Conservation (phyloP, 2,113 vertebrate species). For the Clarias magur region DNA sequence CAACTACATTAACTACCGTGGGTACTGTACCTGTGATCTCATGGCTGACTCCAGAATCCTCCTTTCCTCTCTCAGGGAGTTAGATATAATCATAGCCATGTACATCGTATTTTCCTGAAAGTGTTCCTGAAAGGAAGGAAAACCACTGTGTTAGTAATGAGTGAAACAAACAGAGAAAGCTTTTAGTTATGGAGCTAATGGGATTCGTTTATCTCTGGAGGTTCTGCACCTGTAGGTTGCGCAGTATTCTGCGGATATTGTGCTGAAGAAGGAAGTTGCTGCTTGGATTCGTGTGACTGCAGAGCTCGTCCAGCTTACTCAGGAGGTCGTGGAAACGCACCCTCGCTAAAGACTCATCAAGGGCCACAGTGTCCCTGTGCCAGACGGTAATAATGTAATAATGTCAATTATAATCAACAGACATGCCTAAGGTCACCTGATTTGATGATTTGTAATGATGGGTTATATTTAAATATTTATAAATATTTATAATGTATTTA, state of each 20-base stretch:
- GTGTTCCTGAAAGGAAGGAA: constrained; percentile 68
- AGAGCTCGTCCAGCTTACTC: constrained; percentile 80
- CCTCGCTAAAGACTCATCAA: constrained; percentile 74
- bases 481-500: too few species aligned
- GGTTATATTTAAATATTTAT: not conserved
- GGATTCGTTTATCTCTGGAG: not conserved
- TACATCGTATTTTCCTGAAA: constrained; percentile 80
- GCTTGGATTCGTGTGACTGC: constrained; percentile 78
- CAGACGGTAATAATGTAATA: constrained; percentile 15
- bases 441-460: too few species aligned
- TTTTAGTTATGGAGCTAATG: not conserved
- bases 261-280: constrained; percentile 86
- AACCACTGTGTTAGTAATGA: not conserved
- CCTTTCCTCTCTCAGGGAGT: constrained; percentile 82
- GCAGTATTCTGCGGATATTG: constrained; percentile 83
- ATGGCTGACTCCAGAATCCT: constrained; percentile 77
- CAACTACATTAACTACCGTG: not conserved
- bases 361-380: constrained; percentile 81
- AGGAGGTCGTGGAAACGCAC: constrained; percentile 80
- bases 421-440: too few species aligned
- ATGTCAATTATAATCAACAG: not conserved
- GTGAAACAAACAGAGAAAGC: not conserved
- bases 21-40: constrained; percentile 62
- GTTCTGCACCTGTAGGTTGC: constrained; percentile 79
- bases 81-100: constrained; percentile 85